Evolutionary conservation across 1,140 invertebrate species (phyloP).

Genomic region (Anthonomus grandis): DNA sequence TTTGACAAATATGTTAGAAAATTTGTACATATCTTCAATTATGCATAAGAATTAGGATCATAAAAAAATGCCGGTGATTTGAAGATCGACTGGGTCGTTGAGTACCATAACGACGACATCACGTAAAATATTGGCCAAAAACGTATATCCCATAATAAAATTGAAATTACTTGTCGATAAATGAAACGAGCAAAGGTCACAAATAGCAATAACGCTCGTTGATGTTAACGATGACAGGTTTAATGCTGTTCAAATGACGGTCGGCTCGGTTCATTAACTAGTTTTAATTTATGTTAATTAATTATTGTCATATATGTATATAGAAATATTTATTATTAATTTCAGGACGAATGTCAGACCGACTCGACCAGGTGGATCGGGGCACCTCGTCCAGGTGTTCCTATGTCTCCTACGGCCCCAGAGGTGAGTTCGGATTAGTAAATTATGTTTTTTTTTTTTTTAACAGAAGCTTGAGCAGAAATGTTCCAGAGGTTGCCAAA

Average conservation of each 20-base stretch:
- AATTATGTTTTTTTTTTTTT: too few relatives aligned
- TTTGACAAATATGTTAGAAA: too few relatives aligned
- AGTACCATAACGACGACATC: neutral
- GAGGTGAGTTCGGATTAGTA: too few relatives aligned
- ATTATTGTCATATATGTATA: too few relatives aligned
- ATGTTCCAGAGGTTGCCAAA: neutral
- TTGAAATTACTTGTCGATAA: constrained; percentile 4
- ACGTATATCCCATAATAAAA: constrained; percentile 3
- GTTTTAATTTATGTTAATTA: too few relatives aligned
- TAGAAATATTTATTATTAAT: constrained; percentile 25
- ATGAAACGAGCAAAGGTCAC: neutral
- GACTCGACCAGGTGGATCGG: constrained; percentile 47
- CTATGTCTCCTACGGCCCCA: constrained; percentile 44
- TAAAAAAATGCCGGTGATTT: too few relatives aligned
- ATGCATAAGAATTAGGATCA: too few relatives aligned
- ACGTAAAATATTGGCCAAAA: constrained; percentile 10
- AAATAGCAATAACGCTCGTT: neutral
- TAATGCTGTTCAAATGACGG: too few relatives aligned
- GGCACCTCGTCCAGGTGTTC: constrained; percentile 45
- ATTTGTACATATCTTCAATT: too few relatives aligned
- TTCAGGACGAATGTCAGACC: constrained; percentile 48
- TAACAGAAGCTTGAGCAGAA: too few relatives aligned
- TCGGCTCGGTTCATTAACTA: too few relatives aligned
- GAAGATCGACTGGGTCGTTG: neutral
- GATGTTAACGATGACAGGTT: too few relatives aligned